These are phyloP conservation scores for Rhinella marina DNA, from an alignment of 2,797 vertebrate species.

Conservation along the genomic window DNA sequence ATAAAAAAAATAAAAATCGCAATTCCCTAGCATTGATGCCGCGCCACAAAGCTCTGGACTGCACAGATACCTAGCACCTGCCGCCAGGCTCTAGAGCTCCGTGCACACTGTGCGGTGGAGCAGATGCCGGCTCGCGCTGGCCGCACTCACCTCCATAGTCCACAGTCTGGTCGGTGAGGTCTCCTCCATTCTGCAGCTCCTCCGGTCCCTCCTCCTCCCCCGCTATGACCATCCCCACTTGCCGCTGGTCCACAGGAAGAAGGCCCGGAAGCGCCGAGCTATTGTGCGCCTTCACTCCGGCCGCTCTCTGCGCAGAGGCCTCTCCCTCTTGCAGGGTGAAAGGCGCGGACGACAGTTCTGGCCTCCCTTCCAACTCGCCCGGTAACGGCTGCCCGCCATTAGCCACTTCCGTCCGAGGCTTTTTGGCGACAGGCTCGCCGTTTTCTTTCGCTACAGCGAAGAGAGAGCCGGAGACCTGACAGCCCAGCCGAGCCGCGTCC, in stretches of 20 bases:
- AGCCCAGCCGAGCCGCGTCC: constrained; percentile 48
- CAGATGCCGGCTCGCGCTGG: too few relatives aligned
- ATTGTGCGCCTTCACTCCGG: constrained; percentile 22
- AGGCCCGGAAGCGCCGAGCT: constrained; percentile 35
- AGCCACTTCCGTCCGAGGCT: constrained; percentile 5
- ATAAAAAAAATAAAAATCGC: too few relatives aligned
- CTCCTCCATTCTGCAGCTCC: constrained; percentile 29
- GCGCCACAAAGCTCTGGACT: too few relatives aligned
- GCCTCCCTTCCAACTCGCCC: not conserved
- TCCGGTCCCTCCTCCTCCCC: constrained; percentile 36
- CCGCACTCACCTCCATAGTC: constrained; percentile 36
- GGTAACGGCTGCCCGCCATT: constrained; percentile 1
- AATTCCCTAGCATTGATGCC: too few relatives aligned
- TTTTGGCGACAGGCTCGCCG: constrained; percentile 47
- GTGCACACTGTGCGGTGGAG: too few relatives aligned
- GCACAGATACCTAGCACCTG: too few relatives aligned
- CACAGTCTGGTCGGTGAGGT: not conserved
- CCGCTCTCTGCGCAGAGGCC: constrained; percentile 42
- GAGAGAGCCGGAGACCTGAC: constrained; percentile 6
- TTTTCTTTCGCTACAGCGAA: not conserved
- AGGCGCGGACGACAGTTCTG: not conserved
- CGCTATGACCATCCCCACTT: not conserved
- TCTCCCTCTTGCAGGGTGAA: constrained; percentile 18
- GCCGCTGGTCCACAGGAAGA: constrained; percentile 36
- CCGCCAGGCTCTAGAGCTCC: too few relatives aligned